These are phyloP conservation scores for Petrocephalus schoutedeni DNA, from an alignment of 2,797 vertebrate genomes.

Conservation along the genomic window DNA sequence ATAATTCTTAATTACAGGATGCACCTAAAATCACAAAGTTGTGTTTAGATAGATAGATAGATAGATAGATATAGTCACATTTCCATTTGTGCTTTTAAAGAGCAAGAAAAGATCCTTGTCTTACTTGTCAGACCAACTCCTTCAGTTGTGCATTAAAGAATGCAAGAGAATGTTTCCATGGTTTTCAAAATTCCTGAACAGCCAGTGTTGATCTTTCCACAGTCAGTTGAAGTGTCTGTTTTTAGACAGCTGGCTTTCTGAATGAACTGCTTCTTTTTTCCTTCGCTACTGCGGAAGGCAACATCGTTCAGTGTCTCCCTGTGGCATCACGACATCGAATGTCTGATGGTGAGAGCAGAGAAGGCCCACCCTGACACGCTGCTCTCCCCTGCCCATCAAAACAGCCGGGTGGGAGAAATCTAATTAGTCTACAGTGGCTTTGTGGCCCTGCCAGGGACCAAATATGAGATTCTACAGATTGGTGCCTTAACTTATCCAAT, in stretches of 20 bases:
- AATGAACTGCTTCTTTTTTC: neutral
- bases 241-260: neutral
- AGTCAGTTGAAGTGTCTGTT: constrained; percentile 3
- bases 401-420: neutral
- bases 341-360: neutral
- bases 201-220: neutral
- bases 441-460: neutral
- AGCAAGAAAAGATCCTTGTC: neutral
- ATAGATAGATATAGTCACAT: neutral
- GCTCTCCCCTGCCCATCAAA: neutral
- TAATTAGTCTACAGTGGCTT: neutral
- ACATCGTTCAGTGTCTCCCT: neutral
- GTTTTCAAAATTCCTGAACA: neutral
- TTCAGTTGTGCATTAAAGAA: neutral
- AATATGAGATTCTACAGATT: neutral
- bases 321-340: neutral
- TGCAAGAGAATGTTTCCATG: neutral
- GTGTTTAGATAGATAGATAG: neutral
- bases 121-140: neutral
- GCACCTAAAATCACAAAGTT: neutral
- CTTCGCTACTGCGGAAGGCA: neutral
- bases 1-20: neutral
- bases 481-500: neutral
- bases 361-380: neutral
- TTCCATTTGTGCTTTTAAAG: neutral